Evolutionary conservation across 2,113 vertebrate species (phyloP).

Genomic region (Ictalurus punctatus): DNA sequence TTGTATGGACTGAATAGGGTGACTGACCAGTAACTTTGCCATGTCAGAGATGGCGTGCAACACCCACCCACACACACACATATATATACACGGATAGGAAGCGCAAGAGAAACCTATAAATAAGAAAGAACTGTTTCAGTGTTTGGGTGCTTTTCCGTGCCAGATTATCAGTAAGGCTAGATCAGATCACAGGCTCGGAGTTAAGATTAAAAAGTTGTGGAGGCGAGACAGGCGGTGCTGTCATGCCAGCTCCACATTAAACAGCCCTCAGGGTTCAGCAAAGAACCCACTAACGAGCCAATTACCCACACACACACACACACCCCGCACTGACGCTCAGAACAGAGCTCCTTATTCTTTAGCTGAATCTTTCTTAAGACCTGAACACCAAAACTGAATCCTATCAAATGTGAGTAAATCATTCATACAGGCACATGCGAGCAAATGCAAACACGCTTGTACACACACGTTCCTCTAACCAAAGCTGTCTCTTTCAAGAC

Average conservation of each 20-base stretch:
- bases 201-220: slow-evolving; percentile 45
- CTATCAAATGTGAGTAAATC: slow-evolving; percentile 27
- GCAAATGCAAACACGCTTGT: not conserved
- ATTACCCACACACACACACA: slow-evolving; percentile 57
- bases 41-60: not conserved
- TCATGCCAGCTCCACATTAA: slow-evolving; percentile 51
- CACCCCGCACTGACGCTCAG: slow-evolving; percentile 14
- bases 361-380: slow-evolving; percentile 11
- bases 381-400: not conserved
- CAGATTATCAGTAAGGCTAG: slow-evolving; percentile 14
- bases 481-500: not conserved
- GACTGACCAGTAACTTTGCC: not conserved
- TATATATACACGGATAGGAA: not conserved
- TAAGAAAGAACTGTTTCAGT: not conserved
- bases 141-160: not conserved
- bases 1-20: too few relatives aligned
- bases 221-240: slow-evolving; percentile 47
- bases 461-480: not conserved
- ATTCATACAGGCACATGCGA: not conserved
- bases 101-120: too few relatives aligned
- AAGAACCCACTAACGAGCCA: slow-evolving; percentile 49
- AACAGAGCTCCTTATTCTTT: slow-evolving; percentile 29
- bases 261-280: slow-evolving; percentile 40
- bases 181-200: slow-evolving; percentile 52
- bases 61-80: not conserved